Evolutionary conservation across 2,113 vertebrate species (phyloP), one percentile per base, ranked within the genome.

Genomic region (Brachypteracias leptosomus): DNA sequence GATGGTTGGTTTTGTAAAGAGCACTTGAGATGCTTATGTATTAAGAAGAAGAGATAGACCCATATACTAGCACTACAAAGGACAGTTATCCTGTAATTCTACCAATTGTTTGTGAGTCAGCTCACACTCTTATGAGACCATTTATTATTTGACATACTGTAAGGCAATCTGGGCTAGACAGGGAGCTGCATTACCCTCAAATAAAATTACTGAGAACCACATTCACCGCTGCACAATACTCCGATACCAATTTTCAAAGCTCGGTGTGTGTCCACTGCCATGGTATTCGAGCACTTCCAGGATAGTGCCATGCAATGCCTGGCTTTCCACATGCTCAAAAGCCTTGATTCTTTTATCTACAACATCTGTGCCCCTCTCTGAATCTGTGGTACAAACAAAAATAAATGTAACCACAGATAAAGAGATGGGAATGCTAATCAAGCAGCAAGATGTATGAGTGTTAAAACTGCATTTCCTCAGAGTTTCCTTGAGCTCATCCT

Each of bases 11-110:
- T 94, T 75, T 86, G 71, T 67, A 89, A 94, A 83, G 15, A 89
- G 57, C 46, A 68, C 68, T 95, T 80, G 38, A 92, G 71, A 94
- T 71, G 54, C 84, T 96, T 92, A 89, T 80, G 49, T 67, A 89
- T 80, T 91, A 78, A 76, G 61, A 91, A 52, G 65, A 80, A 29
- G 76, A 93, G 77, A 46, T 62, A 85, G 61, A 62, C 11, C 15
- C 84, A 54, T 52, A 91, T 38, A 89, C 59, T 89, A 79, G 72
- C 28, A 38, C 51, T 73, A 66, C 24, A 85, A 83, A 75, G 52
- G 62, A 85, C 59, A 88, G 42, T 90, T 94, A 88, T 24, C 80
- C 46, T 58, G 92, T 94, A 80, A 51, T 52, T 93, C 40, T 62
- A 72, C 67, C 78, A 83, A 68, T 49, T 49, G 51, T 66, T 95